Conservation (phyloP, 92 coral and sea anemone genomes). For the Virgularia gustaviana region DNA sequence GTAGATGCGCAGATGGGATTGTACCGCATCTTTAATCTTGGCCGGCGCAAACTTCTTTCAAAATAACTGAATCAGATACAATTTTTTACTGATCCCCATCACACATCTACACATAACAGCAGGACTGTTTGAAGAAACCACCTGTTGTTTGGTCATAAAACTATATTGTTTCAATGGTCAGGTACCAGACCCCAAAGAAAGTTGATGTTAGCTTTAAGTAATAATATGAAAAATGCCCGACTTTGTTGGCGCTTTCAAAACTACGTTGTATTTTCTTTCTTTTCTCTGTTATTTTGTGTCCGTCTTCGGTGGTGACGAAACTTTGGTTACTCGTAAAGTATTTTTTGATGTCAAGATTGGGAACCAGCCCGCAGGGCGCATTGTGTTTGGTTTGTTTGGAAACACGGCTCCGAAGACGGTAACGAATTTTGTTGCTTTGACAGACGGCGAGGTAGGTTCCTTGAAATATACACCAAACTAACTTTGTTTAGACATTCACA, state of each 20-base stretch:
- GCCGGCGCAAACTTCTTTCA: too few species aligned
- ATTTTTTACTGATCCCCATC: too few species aligned
- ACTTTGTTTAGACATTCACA: not conserved
- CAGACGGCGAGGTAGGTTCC: conserved; percentile 70
- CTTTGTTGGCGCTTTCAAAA: not conserved
- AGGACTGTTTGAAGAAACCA: not conserved
- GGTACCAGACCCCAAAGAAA: conserved; percentile 15
- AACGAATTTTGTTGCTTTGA: conserved; percentile 80
- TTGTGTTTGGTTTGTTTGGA: conserved; percentile 83
- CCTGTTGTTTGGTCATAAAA: not conserved
- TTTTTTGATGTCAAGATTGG: conserved; percentile 71
- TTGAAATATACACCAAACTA: not conserved
- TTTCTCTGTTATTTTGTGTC: not conserved
- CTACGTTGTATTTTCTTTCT: not conserved
- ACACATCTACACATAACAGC: not conserved
- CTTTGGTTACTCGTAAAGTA: conserved; percentile 64
- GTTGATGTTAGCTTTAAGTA: not conserved
- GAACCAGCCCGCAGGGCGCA: conserved; percentile 70
- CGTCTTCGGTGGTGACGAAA: not conserved
- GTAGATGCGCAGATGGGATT: too few species aligned
- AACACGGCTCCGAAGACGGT: conserved; percentile 86
- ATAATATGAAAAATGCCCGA: not conserved
- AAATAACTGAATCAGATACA: too few species aligned
- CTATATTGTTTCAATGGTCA: not conserved
- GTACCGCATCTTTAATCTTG: too few species aligned